Base-by-base conservation (phyloP, 2,888 invertebrate species). In the Agelastica alni region DNA sequence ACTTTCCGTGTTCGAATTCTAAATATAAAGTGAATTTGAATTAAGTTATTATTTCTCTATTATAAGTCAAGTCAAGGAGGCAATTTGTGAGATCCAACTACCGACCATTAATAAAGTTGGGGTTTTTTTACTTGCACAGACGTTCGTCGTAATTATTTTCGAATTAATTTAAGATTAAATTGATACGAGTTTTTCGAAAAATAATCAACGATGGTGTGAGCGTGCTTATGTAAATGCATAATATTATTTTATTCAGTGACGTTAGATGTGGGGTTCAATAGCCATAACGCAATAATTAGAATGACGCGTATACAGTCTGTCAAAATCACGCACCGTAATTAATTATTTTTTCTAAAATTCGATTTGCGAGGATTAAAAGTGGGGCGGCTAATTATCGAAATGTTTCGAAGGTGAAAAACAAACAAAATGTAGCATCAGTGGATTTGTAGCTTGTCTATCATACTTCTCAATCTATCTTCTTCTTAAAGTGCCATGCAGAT, bases 11-110 rank as follows among this genome's bases (percentile, higher is more conserved):
- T 53, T 17, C 58, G 44, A 16, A 39, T 26, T 56, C 62, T 55
- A 51, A 61, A 63, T 64, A 36, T 63, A 57, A 61, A 65, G 64
- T 63, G 63, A 59, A 65, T 65, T 63, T 61, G 67, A 66, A 69
- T 64, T 66, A 64, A 60, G 65, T 68, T 66, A 69, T 67, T 69
- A 70, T 65, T 66, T 66, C 56, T 56, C 61, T 67, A 65, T 67
- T 66, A 68, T 46, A 49, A 48, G 17, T 42, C 16, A 26, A 49
- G 46, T 18, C 17, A 36, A 54, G 45, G 45, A 48, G 41, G 48
- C 17, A 32, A 49, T 49, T 49, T 49, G 31, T 49, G 31, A 31
- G 12, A 41, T 49, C 31, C 32, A 22, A 30, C 14, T 6, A 48
- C 18, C 30, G 10, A 14, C 14, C 41, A 49, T 41, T 49, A 49